A percentile compares a stretch with the other conserved stretches of the same genome.
These are phyloP conservation scores for Stictonetta naevosa DNA, from an alignment of 2,113 vertebrate genomes.

Conservation along the genomic window DNA sequence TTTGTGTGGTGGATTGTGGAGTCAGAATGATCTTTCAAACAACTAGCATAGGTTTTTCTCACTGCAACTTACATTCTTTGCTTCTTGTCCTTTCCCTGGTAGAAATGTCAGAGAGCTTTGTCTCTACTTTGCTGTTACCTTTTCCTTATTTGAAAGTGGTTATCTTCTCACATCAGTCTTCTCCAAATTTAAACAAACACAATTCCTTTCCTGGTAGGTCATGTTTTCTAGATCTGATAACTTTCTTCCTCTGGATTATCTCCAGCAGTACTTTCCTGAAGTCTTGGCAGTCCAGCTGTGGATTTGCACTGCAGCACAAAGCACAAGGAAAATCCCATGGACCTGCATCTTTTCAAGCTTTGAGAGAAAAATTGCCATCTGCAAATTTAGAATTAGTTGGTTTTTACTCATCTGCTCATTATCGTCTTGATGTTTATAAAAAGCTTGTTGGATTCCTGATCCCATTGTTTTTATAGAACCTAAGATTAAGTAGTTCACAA, in stretches of 20 bases:
- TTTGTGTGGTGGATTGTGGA: not conserved
- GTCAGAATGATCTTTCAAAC: not conserved
- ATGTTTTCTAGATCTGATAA: conserved; percentile 71
- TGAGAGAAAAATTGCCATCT: conserved; percentile 39
- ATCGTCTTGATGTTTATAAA: conserved; percentile 2
- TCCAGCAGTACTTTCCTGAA: conserved; percentile 48
- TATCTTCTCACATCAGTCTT: conserved; percentile 60
- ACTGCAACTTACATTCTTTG: not conserved
- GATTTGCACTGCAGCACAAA: conserved; percentile 48
- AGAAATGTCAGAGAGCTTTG: not conserved
- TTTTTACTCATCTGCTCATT: conserved; percentile 29
- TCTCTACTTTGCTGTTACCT: conserved; percentile 41
- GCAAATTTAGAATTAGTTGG: conserved; percentile 41
- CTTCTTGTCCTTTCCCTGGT: not conserved
- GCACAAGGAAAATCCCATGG: conserved; percentile 46
- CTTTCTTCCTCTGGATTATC: conserved; percentile 60
- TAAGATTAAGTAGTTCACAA: not conserved
- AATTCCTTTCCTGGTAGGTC: conserved; percentile 71
- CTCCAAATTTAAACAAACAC: conserved; percentile 64
- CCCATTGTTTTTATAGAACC: not conserved
- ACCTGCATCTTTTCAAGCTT: conserved; percentile 27
- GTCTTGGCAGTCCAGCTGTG: conserved; percentile 29
- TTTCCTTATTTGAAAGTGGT: conserved; percentile 60
- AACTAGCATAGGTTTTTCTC: rapidly evolving
- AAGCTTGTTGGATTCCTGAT: not conserved